Evolutionary conservation across 2,888 invertebrate genomes (phyloP).

Genomic region (Cremastinae sp.): DNA sequence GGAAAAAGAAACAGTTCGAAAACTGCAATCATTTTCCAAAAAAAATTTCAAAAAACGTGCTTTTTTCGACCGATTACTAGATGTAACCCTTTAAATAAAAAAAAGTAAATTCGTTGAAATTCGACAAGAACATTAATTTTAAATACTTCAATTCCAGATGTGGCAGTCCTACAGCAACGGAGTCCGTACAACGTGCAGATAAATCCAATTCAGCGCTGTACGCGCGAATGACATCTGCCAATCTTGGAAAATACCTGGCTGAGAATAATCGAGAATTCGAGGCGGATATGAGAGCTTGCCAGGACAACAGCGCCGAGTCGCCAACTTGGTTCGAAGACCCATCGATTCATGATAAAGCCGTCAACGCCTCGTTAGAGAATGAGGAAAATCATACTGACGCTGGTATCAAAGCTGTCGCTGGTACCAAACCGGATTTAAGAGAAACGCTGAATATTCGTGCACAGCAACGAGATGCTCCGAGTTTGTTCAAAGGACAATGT

Average conservation of each 20-base stretch:
- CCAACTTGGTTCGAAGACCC: not conserved
- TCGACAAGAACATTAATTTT: no score
- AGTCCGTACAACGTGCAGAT: not conserved
- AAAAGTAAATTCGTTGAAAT: no score
- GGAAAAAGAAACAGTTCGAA: no score
- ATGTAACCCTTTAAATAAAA: no score
- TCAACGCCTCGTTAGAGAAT: not conserved
- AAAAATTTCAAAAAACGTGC: no score
- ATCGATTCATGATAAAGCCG: not conserved
- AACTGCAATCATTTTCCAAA: no score
- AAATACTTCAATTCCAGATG: slow-evolving; percentile 25
- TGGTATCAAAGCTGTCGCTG: not conserved
- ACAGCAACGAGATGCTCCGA: not conserved
- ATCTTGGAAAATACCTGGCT: slow-evolving; percentile 26
- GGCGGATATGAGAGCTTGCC: slow-evolving; percentile 25
- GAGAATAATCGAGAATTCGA: slow-evolving; percentile 48
- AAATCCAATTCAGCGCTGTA: not conserved
- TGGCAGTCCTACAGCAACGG: not conserved
- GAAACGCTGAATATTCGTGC: slow-evolving; percentile 17
- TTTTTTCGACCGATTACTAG: no score
- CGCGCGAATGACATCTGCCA: slow-evolving; percentile 40
- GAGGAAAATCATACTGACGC: not conserved
- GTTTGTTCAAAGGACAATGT: slow-evolving; percentile 46
- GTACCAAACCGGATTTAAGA: slow-evolving; percentile 18
- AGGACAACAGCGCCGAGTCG: not conserved